Evolutionary conservation across 2,888 invertebrate species (phyloP).

Genomic region (Acleris laterana): DNA sequence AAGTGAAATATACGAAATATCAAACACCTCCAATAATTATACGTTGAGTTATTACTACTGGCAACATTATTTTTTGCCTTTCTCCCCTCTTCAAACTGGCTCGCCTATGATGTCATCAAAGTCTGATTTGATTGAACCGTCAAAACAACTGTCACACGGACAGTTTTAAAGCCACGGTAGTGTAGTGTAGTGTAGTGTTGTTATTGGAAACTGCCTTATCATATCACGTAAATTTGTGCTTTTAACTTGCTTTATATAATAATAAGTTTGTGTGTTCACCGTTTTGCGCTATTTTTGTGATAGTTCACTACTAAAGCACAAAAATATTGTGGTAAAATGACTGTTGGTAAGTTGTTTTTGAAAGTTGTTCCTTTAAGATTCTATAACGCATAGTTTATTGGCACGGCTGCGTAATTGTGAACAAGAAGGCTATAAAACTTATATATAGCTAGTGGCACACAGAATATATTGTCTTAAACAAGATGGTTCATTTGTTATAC

Average conservation of each 20-base stretch:
- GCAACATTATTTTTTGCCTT: background rate
- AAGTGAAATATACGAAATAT: background rate
- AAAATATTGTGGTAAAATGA: conserved; percentile 10
- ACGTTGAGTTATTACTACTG: background rate
- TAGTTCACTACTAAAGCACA: background rate
- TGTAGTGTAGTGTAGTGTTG: conserved; percentile 2
- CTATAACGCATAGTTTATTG: too few species aligned
- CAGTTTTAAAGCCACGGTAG: too few species aligned
- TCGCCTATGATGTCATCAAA: too few species aligned
- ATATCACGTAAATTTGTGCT: conserved; percentile 3
- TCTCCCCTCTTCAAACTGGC: background rate
- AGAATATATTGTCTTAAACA: too few species aligned
- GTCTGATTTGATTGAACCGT: too few species aligned
- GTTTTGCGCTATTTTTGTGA: conserved; percentile 1
- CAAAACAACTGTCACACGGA: too few species aligned
- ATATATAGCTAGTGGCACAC: too few species aligned
- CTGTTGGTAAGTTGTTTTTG: conserved; percentile 30
- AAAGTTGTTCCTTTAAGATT: background rate
- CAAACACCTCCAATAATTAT: background rate
- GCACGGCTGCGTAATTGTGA: too few species aligned
- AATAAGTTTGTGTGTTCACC: conserved; percentile 1
- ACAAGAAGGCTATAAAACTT: too few species aligned
- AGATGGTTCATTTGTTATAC: background rate
- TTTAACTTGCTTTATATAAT: conserved; percentile 2
- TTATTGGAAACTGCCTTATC: conserved; percentile 24